phyloP scores from a whole-genome alignment of 2,888 invertebrate species.

The Polylopha cassiicola region DNA sequence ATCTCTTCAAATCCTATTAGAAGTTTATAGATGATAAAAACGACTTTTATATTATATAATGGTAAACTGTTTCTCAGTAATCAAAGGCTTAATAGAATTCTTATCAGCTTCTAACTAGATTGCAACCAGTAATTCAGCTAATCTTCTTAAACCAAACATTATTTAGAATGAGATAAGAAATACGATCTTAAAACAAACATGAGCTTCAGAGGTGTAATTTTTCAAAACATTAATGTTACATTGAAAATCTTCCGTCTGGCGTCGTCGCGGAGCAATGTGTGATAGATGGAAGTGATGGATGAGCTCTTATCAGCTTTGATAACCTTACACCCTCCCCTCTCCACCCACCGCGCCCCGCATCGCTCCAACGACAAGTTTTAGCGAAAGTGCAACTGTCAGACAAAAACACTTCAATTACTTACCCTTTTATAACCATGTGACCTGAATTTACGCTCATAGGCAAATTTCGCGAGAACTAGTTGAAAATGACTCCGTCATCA shows the following conservation, averaged over 20 bases:
- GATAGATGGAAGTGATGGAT: conserved; percentile 64
- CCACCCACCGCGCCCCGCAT: conserved; percentile 32
- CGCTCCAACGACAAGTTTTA: conserved; percentile 34
- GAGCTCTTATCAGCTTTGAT: conserved; percentile 67
- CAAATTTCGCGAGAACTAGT: too few species aligned
- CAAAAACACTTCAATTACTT: too few species aligned
- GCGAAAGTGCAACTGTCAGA: conserved; percentile 35
- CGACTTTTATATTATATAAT: conserved; percentile 4
- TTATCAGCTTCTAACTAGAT: conserved; percentile 24
- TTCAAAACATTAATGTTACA: conserved; percentile 29
- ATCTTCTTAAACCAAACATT: too few species aligned
- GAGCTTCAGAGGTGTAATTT: conserved; percentile 21
- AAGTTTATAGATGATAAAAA: too few species aligned
- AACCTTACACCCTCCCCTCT: conserved; percentile 59
- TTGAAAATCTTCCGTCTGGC: conserved; percentile 56
- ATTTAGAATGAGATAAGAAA: too few species aligned
- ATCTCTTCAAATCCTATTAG: too few species aligned
- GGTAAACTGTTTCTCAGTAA: background rate
- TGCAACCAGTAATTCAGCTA: too few species aligned
- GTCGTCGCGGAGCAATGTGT: conserved; percentile 38
- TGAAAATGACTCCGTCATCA: too few species aligned
- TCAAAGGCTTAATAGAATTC: conserved; percentile 21
- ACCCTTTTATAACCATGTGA: too few species aligned
- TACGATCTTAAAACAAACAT: conserved; percentile 8
- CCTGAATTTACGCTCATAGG: too few species aligned